These are phyloP conservation scores for Harmothoe impar DNA, from an alignment of 2,888 invertebrate genomes.

Conservation along the genomic window DNA sequence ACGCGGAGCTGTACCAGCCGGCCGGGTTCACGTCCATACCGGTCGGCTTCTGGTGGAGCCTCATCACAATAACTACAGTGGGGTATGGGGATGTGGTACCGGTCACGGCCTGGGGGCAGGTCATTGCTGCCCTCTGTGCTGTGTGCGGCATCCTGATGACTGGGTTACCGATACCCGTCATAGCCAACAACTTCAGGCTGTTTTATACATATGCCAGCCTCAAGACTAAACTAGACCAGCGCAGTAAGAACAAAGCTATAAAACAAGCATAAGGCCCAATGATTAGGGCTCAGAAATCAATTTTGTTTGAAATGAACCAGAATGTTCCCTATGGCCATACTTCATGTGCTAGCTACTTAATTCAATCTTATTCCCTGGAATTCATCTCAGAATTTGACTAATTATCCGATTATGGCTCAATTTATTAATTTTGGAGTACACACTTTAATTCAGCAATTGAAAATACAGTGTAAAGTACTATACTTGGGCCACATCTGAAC, in stretches of 20 bases:
- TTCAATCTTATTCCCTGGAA: too few species aligned
- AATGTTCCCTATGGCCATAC: too few species aligned
- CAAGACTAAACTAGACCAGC: slow-evolving; percentile 54
- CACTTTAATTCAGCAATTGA: too few species aligned
- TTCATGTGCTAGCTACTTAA: too few species aligned
- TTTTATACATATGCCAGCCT: slow-evolving; percentile 71
- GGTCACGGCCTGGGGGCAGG: slow-evolving; percentile 52
- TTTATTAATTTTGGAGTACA: too few species aligned
- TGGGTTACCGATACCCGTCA: slow-evolving; percentile 62
- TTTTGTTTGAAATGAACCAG: too few species aligned
- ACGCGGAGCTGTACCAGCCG: slow-evolving; percentile 64
- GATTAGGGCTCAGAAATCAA: too few species aligned
- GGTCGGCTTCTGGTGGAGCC: slow-evolving; percentile 64
- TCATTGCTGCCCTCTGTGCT: slow-evolving; percentile 54
- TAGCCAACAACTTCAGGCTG: slow-evolving; percentile 61
- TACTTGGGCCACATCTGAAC: too few species aligned
- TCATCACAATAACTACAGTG: slow-evolving; percentile 62
- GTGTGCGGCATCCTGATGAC: slow-evolving; percentile 63
- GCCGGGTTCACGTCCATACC: slow-evolving; percentile 66
- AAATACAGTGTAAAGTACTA: too few species aligned
- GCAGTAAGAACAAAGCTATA: background rate
- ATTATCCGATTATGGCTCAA: too few species aligned
- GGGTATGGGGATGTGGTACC: slow-evolving; percentile 63
- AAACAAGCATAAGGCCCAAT: too few species aligned
- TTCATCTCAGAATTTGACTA: too few species aligned